These are phyloP conservation scores for Galagoides demidoff DNA, from an alignment of 2,797 vertebrate genomes.

Conservation along the genomic window DNA sequence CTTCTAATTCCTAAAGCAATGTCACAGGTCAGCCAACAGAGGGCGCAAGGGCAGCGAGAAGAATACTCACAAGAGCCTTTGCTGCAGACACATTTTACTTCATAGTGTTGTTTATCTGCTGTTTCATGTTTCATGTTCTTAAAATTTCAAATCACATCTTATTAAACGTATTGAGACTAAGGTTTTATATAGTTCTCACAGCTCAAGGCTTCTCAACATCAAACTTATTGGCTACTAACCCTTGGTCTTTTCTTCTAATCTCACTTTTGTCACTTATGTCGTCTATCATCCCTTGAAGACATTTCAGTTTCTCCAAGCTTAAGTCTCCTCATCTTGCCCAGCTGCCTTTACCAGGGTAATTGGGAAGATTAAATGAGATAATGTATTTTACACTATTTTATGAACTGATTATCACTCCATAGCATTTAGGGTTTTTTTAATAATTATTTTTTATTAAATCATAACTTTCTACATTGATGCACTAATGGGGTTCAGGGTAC, in stretches of 20 bases:
- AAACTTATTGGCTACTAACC: neutral
- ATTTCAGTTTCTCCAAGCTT: neutral
- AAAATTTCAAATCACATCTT: slow-evolving; percentile 14
- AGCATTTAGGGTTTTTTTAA: neutral
- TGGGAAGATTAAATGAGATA: slow-evolving; percentile 34
- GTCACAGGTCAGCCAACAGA: slow-evolving; percentile 70
- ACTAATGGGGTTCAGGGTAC: too few relatives aligned
- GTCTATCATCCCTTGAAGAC: neutral
- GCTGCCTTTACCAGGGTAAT: neutral
- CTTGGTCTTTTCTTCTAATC: neutral
- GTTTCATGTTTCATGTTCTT: slow-evolving; percentile 1
- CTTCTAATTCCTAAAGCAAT: neutral
- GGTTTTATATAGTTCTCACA: neutral
- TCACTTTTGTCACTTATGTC: neutral
- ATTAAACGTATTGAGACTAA: neutral
- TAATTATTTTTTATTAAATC: too few relatives aligned
- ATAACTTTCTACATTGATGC: too few relatives aligned
- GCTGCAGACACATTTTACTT: neutral
- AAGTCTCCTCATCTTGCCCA: neutral
- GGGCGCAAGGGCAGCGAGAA: slow-evolving; percentile 51
- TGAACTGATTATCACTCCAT: slow-evolving; percentile 14
- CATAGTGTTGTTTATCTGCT: neutral
- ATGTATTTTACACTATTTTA: neutral
- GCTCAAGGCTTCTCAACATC: neutral
- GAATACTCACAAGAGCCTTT: neutral